These are phyloP conservation scores for Petaurus breviceps DNA, from an alignment of 2,113 vertebrate genomes.

Conservation along the genomic window DNA sequence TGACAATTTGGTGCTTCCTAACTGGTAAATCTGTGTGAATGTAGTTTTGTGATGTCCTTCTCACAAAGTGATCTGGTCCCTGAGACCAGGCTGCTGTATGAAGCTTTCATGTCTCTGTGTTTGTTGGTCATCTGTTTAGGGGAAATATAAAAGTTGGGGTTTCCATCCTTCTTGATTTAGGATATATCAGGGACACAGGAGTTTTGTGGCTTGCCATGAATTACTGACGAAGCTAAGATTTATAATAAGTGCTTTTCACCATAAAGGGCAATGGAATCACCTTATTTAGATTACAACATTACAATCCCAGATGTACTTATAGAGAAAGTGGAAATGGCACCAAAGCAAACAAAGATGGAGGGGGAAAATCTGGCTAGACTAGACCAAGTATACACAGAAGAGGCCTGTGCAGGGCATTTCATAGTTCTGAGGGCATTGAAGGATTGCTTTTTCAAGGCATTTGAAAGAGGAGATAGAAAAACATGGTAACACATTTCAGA, in stretches of 20 bases:
- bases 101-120: background rate
- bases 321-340: background rate
- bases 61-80: slow-evolving; percentile 11
- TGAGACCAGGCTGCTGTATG: background rate
- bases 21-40: background rate
- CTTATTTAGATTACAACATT: background rate
- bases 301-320: background rate
- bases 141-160: background rate
- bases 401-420: background rate
- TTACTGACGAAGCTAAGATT: background rate
- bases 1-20: background rate
- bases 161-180: background rate
- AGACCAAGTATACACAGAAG: background rate
- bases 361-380: background rate
- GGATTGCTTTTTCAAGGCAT: background rate
- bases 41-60: background rate
- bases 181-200: background rate
- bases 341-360: background rate
- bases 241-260: background rate
- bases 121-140: background rate
- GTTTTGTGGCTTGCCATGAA: background rate
- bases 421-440: background rate
- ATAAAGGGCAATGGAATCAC: background rate
- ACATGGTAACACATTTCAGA: background rate
- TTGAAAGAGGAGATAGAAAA: background rate